Conservation (phyloP, 2,797 vertebrate species). For the Kryptolebias ocellatus region DNA sequence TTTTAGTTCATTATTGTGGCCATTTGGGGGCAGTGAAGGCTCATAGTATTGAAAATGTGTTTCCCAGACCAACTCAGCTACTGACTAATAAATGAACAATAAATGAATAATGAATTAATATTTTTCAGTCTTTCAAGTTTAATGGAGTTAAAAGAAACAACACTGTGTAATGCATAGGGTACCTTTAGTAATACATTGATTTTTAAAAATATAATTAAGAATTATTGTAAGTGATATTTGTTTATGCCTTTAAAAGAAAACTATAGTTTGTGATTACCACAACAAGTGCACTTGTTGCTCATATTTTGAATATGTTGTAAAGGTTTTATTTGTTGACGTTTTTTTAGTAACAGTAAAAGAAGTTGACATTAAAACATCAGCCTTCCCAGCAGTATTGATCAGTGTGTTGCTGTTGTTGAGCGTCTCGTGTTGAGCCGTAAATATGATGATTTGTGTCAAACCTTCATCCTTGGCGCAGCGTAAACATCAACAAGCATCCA, state of each 20-base stretch:
- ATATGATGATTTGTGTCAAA: conserved; percentile 6
- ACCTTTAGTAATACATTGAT: too few species aligned
- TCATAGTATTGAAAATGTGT: not conserved
- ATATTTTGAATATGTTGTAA: conserved; percentile 1
- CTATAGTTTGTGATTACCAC: too few species aligned
- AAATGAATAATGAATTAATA: not conserved
- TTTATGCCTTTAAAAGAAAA: too few species aligned
- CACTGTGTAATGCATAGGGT: too few species aligned
- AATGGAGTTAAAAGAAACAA: not conserved
- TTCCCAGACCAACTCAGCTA: not conserved
- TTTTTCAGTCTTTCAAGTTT: not conserved
- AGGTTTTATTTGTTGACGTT: not conserved
- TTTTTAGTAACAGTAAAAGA: not conserved
- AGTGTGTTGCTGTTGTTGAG: not conserved
- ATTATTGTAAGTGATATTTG: too few species aligned
- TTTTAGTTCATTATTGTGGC: not conserved
- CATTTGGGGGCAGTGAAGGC: conserved; percentile 13
- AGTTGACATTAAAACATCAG: not conserved
- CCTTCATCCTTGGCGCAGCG: conserved; percentile 1
- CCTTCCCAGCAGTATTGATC: not conserved
- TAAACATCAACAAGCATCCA: conserved; percentile 23
- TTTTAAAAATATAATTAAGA: too few species aligned
- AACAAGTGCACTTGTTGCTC: not conserved
- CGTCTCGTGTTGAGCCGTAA: conserved; percentile 1
- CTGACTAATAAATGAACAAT: not conserved